Percentiles rank a stretch among this genome's conserved stretches.
Evolutionary conservation across 2,888 invertebrate genomes (phyloP).

Genomic region (Linnaemya vulpina): DNA sequence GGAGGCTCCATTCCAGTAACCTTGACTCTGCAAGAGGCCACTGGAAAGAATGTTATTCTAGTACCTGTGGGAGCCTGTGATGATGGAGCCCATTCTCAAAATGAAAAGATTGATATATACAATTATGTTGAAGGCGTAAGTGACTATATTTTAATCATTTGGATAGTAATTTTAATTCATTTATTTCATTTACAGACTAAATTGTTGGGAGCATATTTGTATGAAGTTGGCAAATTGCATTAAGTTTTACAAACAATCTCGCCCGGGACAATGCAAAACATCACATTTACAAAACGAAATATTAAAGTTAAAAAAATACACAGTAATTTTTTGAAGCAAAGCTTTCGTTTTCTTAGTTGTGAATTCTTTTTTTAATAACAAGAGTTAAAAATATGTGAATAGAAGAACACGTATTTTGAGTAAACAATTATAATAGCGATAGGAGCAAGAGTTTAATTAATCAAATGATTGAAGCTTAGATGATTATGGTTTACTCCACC

Average conservation of each 20-base stretch:
- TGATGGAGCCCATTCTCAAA: constrained; percentile 99
- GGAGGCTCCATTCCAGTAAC: constrained; percentile 99
- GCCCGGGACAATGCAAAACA: constrained; percentile 7
- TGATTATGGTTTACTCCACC: constrained; percentile 76
- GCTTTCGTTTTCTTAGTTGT: constrained; percentile 67
- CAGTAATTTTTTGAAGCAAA: constrained; percentile 48
- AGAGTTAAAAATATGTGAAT: constrained; percentile 12
- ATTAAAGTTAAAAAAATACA: not conserved
- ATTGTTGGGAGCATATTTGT: constrained; percentile 93
- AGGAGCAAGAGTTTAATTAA: too few relatives aligned
- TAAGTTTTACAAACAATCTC: constrained; percentile 39
- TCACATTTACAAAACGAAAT: constrained; percentile 33
- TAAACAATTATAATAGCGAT: not conserved
- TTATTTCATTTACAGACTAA: constrained; percentile 89
- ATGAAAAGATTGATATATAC: constrained; percentile 96
- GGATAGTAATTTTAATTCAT: constrained; percentile 52
- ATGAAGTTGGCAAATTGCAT: constrained; percentile 85
- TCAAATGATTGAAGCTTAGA: not conserved
- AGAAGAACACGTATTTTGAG: not conserved
- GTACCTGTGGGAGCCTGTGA: constrained; percentile 96
- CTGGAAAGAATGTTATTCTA: constrained; percentile 95
- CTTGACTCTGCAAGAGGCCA: constrained; percentile 94
- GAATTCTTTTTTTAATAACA: constrained; percentile 48
- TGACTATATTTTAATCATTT: constrained; percentile 32
- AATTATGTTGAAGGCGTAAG: constrained; percentile 97